Base-by-base conservation (phyloP, 2,888 invertebrate species). In the Galerucella calmariensis region DNA sequence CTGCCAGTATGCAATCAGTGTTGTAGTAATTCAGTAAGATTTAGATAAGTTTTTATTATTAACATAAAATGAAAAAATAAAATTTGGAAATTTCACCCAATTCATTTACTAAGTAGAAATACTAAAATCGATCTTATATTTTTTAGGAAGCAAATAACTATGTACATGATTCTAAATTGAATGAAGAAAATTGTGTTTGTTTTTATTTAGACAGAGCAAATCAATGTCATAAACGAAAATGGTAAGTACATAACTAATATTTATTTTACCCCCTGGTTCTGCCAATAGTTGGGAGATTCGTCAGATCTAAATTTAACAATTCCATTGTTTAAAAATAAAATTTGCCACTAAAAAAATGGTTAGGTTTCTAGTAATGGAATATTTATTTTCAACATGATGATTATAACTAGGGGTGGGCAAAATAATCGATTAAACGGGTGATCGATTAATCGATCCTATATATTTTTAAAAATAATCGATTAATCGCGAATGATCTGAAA, bases 131-230 rank as follows among this genome's bases (percentile, higher is more conserved):
- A 58, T 58, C 27, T 68, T 67, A 12, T 67, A 12, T 65, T 56
- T 81, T 81, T 73, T 69, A 81, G 80, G 79, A 77, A 73, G 78
- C 69, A 59, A 79, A 79, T 73, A 79, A 76, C 51, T 75, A 75
- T 66, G 56, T 77, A 24, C 73, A 67, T 59, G 70, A 67, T 67
- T 41, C 51, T 16, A 76, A 70, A 62, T 61, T 73, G 67, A 56
- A 69, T 1, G 75, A 79, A 27, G 80, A 80, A 59, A 79, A 81
- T 74, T 92, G 94, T 82, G 93, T 97, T 71, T 92, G 96, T 71
- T 91, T 98, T 59, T 95, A 94, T 88, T 93, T 96, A 61, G 96
- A 97, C 87, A 89, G 98, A 78, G 98, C 97, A 44, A 95, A 94
- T 11, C 94, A 95, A 46, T 92, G 93, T 78, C 93, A 95, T 92